Conservation (phyloP, 2,888 invertebrate genomes). For the Dimorphilus gyrociliatus region DNA sequence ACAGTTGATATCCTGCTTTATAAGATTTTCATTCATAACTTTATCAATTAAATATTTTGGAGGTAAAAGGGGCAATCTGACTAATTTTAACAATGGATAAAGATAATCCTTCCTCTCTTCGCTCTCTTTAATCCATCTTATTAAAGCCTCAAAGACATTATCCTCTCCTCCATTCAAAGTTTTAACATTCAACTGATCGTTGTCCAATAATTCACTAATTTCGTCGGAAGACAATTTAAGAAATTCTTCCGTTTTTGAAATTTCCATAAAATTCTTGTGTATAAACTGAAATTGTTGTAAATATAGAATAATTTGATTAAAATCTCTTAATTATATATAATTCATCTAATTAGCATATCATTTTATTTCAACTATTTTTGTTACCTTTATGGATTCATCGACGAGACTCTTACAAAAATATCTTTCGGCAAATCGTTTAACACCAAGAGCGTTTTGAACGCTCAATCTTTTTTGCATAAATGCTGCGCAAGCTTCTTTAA, state of each 20-base stretch:
- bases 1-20: constrained; percentile 60
- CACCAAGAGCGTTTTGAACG: constrained; percentile 61
- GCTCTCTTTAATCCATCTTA: constrained; percentile 58
- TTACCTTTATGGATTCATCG: constrained; percentile 57
- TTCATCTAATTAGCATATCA: too few relatives aligned
- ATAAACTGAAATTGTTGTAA: too few relatives aligned
- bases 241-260: constrained; percentile 60
- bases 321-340: too few relatives aligned
- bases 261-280: constrained; percentile 59
- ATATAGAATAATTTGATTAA: too few relatives aligned
- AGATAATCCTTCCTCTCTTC: constrained; percentile 46
- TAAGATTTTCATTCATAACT: constrained; percentile 59
- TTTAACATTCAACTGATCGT: constrained; percentile 60
- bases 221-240: constrained; percentile 47
- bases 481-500: constrained; percentile 64
- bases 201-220: constrained; percentile 50
- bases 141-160: constrained; percentile 61
- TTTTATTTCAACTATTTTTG: too few relatives aligned
- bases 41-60: constrained; percentile 64
- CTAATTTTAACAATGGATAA: constrained; percentile 54
- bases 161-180: background rate
- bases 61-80: constrained; percentile 60
- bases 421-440: constrained; percentile 61
- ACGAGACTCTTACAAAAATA: constrained; percentile 54
- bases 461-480: constrained; percentile 61